Base-by-base conservation (phyloP, 2,797 vertebrate genomes). In the Rhinatrema bivittatum region DNA sequence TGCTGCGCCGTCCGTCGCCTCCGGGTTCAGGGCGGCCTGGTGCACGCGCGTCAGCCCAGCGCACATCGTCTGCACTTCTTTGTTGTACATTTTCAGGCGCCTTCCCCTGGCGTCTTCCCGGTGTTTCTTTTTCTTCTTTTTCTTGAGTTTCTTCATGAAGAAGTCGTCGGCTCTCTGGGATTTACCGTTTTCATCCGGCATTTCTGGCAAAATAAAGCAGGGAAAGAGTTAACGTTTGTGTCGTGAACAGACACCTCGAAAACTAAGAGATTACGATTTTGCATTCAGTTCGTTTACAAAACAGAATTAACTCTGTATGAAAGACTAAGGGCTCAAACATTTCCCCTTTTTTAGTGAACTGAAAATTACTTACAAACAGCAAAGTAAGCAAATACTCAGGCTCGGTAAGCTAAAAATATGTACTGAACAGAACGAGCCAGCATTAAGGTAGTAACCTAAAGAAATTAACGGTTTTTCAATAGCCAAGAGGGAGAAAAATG, bases 101-200 rank as follows among this genome's bases (percentile, higher is more conserved):
- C 87, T 90, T 14, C 79, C 72, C 12, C 84, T 81, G 55, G 93
- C 72, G 0, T 93, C 94, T 61, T 95, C 91, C 9, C 85, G 80
- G 31, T 92, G 88, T 80, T 89, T 87, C 85, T 86, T 91, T 85
- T 94, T 97, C 78, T 87, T 87, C 80, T 93, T 99, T 74, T 92
- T 97, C 48, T 91, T 92, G 57, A 88, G 93, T 74, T 93, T 93
- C 69, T 89, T 94, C 60, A 88, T 61, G 50, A 93, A 82, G 50
- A 90, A 90, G 14, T 80, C 76, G 12, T 36, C 16, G 59, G 86
- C 68, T 40, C 80, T 79, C 47, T 86, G 86, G 26, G 81, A 84
- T 77, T 90, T 92, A 44, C 84, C 74, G 50, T 94, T 97, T 75
- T 94, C 90, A 47, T 88, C 84, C 49, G 79, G 78, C 46, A 82